Evolutionary conservation across 2,797 vertebrate species (phyloP), one percentile per base, ranked within the genome.

Genomic region (Lacerta agilis): DNA sequence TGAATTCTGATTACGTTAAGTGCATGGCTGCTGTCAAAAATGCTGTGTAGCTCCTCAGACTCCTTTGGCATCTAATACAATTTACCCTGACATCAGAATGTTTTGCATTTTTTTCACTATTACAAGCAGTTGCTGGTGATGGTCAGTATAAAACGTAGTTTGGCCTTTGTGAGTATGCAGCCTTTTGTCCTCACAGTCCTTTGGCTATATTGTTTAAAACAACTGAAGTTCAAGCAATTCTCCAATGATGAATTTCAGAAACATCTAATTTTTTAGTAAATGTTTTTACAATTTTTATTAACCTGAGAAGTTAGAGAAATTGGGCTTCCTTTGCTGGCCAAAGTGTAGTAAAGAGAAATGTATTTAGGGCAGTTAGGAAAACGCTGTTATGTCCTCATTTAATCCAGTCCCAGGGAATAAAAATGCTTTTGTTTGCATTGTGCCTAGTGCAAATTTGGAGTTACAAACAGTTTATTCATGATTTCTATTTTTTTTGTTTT

Each of bases 321-420:
- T 81, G 58, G 20, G 43, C 58, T 75, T 82, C 11, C 38, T 73
- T 45, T 61, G 58, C 17, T 81, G 23, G 18, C 33, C 45, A 41
- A 73, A 61, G 29, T 81, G 15, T 49, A 69, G 25, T 55, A 66
- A 79, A 86, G 45, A 43, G 41, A 45, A 38, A 49, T 80, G 67
- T 69, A 67, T 80, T 85, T 90, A 97, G 95, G 41, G 8, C 27
- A 81, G 41, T 64, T 13, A 67, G 69, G 20, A 45, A 80, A 33
- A 75, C 75, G 2, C 71, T 33, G 11, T 18, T 61, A 58, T 5
- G 23, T 69, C 64, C 64, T 81, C 6, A 4, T 85, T 88, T 69
- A 29, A 17, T 49, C 20, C 23, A 36, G 13, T 67, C 3, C 86
- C 75, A 73, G 45, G 55, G 61, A 69, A 8, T 78, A 82, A 66